These are phyloP conservation scores for Donacobius atricapilla DNA, from an alignment of 2,113 vertebrate genomes.

Conservation along the genomic window DNA sequence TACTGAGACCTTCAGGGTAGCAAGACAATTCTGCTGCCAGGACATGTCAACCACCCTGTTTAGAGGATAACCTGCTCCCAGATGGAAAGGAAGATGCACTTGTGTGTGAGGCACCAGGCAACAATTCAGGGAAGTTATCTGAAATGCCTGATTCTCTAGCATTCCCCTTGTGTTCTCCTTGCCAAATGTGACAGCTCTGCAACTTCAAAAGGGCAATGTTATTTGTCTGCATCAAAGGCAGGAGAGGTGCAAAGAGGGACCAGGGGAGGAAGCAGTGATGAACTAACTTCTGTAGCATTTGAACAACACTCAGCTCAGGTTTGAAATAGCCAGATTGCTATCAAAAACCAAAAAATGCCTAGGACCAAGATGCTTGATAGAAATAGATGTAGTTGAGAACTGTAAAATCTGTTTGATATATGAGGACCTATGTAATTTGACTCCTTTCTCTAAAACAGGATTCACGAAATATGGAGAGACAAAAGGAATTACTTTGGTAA, in stretches of 20 bases:
- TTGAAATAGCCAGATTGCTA: neutral
- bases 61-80: neutral
- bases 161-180: neutral
- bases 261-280: neutral
- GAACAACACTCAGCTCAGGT: neutral
- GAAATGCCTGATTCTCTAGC: neutral
- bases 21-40: neutral
- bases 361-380: neutral
- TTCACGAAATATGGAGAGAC: neutral
- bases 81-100: neutral
- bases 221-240: slow-evolving; percentile 12
- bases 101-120: neutral
- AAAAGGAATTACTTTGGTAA: slow-evolving; percentile 28
- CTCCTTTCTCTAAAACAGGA: slow-evolving; percentile 12
- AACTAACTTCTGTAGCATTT: neutral
- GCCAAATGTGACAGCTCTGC: neutral
- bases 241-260: neutral
- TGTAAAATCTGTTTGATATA: neutral
- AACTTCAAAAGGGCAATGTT: slow-evolving; percentile 14
- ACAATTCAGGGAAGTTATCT: neutral
- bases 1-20: neutral
- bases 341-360: neutral
- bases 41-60: neutral
- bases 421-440: neutral
- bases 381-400: neutral